Evolutionary conservation across 2,113 vertebrate species (phyloP), one percentile per base, ranked within the genome.

Genomic region (Cacatua alba): DNA sequence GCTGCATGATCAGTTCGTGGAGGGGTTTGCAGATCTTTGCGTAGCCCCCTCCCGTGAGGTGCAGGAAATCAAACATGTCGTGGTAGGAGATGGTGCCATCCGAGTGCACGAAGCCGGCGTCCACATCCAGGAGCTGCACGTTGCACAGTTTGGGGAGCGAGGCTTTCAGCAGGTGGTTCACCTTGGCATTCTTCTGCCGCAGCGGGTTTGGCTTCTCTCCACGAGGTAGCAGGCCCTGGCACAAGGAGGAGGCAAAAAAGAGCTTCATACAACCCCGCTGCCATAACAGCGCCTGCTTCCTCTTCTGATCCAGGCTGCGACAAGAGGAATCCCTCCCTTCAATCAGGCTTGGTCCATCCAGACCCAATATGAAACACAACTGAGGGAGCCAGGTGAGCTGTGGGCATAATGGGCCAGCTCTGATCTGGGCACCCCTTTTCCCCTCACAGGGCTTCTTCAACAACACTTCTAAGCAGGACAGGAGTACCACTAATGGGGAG

Each of bases 1-100:
- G 98, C 97, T 99, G 99, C 95, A 99, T 99, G 97, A 99, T 99
- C 97, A 99, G 98, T 98, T 99, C 99, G 17, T 99, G 98, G 96
- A 99, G 99, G 86, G 99, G 98, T 84, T 99, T 99, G 94, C 99
- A 98, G 74, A 99, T 91, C 88, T 97, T 98, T 52, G 98, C 97
- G 74, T 99, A 99, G 63, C 99, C 99, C 21, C 98, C 93, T 31
- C 99, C 97, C 2, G 99, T 99, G 97, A 99, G 99, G 98, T 99
- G 99, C 95, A 99, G 99, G 98, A 99, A 99, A 97, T 99, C 99
- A 60, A 99, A 99, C 99, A 99, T 99, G 98, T 99, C 99, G 90
- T 99, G 98, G 91, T 97, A 98, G 63, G 98, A 98, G 97, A 99
- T 99, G 97, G 99, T 98, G 95, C 99, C 99, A 7, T 99, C 99